phyloP scores from a whole-genome alignment of 2,888 invertebrate species.

The Cosmia trapezina region DNA sequence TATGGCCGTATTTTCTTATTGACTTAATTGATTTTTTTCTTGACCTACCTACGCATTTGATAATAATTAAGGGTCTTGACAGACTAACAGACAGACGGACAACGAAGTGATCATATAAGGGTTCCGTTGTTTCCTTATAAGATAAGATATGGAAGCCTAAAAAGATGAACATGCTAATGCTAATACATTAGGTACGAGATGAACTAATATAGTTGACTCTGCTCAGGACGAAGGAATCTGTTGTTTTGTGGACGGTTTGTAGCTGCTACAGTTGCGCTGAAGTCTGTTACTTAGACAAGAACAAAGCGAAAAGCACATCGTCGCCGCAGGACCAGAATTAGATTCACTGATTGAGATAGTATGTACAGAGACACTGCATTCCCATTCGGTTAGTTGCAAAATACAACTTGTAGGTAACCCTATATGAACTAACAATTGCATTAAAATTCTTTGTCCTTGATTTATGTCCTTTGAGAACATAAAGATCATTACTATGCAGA shows the following conservation, averaged over 20 bases:
- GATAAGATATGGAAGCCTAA: too few relatives aligned
- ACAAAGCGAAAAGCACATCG: constrained; percentile 6
- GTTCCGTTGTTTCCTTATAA: too few relatives aligned
- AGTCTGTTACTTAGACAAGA: background rate
- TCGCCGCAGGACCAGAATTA: constrained; percentile 17
- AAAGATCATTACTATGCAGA: constrained; percentile 46
- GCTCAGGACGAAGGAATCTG: too few relatives aligned
- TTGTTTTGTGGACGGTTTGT: background rate
- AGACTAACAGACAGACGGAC: too few relatives aligned
- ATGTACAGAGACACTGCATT: constrained; percentile 7
- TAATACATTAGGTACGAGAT: background rate
- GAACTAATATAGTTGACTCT: background rate
- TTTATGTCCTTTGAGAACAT: constrained; percentile 36
- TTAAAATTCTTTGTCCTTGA: constrained; percentile 40
- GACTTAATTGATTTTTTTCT: too few relatives aligned
- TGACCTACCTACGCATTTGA: too few relatives aligned
- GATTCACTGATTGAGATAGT: constrained; percentile 12
- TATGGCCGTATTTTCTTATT: too few relatives aligned
- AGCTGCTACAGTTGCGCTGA: background rate
- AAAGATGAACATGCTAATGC: background rate
- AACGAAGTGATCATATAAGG: too few relatives aligned
- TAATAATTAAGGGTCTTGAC: too few relatives aligned
- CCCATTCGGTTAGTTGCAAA: constrained; percentile 7
- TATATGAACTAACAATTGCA: constrained; percentile 29
- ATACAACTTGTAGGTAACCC: background rate